These are phyloP conservation scores for Acrobasis suavella DNA, from an alignment of 2,888 invertebrate species.

Conservation along the genomic window DNA sequence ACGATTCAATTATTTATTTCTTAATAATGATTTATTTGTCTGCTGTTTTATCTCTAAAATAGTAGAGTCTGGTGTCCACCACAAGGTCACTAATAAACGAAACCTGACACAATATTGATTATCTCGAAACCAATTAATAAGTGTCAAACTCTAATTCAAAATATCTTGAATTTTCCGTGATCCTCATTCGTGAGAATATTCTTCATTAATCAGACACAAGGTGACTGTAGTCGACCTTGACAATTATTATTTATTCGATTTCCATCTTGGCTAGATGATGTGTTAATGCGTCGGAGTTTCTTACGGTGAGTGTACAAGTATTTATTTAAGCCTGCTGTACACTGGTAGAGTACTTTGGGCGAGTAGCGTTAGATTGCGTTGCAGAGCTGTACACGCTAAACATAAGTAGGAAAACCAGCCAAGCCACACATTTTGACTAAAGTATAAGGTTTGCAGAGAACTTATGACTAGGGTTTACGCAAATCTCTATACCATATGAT, in stretches of 20 bases:
- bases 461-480: no score
- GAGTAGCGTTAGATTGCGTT: no score
- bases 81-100: conserved; percentile 3
- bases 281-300: neutral
- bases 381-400: no score
- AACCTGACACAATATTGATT: conserved; percentile 27
- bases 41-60: no score
- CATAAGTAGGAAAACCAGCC: no score
- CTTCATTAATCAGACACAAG: conserved; percentile 68
- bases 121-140: conserved; percentile 49
- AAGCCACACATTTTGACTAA: no score
- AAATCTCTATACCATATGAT: no score
- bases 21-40: no score
- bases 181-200: conserved; percentile 52
- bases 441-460: no score
- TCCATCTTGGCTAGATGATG: conserved; percentile 44
- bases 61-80: neutral
- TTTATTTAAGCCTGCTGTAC: no score
- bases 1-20: neutral
- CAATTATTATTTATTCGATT: conserved; percentile 40
- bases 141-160: conserved; percentile 54
- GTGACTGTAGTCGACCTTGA: conserved; percentile 54
- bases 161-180: conserved; percentile 46
- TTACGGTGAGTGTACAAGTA: no score
- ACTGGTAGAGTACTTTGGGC: no score